phyloP scores from a whole-genome alignment of 2,888 invertebrate species.

The Lasioglossum leucozonium region DNA sequence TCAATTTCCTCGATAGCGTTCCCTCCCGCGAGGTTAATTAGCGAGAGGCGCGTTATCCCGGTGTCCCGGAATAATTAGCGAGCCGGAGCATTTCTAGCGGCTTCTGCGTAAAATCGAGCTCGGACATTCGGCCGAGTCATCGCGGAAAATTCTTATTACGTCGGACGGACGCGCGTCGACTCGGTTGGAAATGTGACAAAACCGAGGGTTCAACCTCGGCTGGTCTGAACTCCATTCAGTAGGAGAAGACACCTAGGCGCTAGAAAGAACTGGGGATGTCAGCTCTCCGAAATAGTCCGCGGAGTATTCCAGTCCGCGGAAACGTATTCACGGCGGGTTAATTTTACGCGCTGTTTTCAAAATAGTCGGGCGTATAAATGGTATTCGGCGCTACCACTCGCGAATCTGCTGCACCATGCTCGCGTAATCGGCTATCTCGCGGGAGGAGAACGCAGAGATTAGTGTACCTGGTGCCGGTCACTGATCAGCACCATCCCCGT shows the following conservation, averaged over 20 bases:
- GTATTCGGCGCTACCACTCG: constrained; percentile 9
- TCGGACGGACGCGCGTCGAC: background rate
- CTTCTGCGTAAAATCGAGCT: background rate
- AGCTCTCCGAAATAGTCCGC: constrained; percentile 38
- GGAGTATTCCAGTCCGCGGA: constrained; percentile 22
- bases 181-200: background rate
- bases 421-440: background rate
- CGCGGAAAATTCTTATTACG: background rate
- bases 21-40: too few species aligned
- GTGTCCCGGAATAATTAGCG: background rate
- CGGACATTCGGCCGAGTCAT: background rate
- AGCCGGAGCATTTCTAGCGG: background rate
- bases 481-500: constrained; percentile 1
- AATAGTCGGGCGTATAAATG: constrained; percentile 59
- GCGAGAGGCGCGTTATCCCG: background rate
- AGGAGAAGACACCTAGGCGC: background rate
- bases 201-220: background rate
- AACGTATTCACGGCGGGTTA: constrained; percentile 47
- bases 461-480: constrained; percentile 4
- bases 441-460: background rate
- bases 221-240: constrained; percentile 12
- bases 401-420: background rate
- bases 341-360: constrained; percentile 47
- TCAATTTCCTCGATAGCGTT: too few species aligned
- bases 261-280: constrained; percentile 17